Evolutionary conservation across 2,113 vertebrate genomes (phyloP), one percentile per base, ranked within the genome.

Genomic region (Tapirus terrestris): DNA sequence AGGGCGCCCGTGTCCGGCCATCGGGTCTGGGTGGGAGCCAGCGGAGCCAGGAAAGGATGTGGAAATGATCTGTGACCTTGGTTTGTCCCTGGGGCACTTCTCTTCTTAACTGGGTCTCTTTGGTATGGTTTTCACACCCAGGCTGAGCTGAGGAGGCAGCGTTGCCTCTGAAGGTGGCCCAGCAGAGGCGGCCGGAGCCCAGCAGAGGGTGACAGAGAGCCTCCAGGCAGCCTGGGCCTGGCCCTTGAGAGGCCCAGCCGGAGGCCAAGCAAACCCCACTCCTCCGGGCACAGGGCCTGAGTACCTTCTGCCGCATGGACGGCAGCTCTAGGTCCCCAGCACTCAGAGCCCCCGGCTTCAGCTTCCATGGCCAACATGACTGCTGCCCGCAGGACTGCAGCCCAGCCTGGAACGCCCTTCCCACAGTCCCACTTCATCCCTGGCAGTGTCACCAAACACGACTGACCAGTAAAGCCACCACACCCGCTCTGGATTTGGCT

Each of bases 141-240:
- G 39, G 27, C n/a, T 36, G 75, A 65, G 43, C 79, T 31, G 39
- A 92, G 73, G 43, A 73, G 43, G 14, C 51, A 14, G 31, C 31
- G 2, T 58, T 8, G 5, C 60, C 53, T 80, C 33, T 27, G 2
- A 36, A 93, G 73, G 60, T 79, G 67, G 16, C 76, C 70, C 88
- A 9, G 81, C 89, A 91, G 51, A 96, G 89, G 27, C 36, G 14
- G 39, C 20, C 17, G 4, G 76, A 61, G 80, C n/a, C 98, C 98
- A 97, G 97, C 87, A 98, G 96, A 98, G 97, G 95, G 97, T 87
- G 21, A 63, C 70, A 43, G 45, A 95, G 70, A 96, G 83, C 94
- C 97, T 98, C 80, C 53, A 67, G 79, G 91, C 29, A 5, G 25
- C 91, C 70, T 4, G 43, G 13, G 33, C 20, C 2, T 43, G 18